Percentiles rank a stretch among this genome's conserved stretches.
Evolutionary conservation across 1,140 invertebrate species (phyloP).

Genomic region (Calliphora vicina): DNA sequence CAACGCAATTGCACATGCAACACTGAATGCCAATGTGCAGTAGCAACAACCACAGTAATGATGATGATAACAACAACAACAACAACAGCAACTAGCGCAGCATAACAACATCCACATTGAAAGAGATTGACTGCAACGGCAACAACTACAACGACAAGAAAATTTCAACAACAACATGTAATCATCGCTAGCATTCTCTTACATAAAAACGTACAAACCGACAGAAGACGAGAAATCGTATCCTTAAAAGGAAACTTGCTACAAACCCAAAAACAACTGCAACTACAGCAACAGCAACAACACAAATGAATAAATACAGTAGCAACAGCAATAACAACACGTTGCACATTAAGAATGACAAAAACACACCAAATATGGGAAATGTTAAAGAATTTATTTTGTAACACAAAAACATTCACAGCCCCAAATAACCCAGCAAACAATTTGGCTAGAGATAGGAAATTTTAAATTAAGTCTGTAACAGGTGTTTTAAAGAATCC

Average conservation of each 20-base stretch:
- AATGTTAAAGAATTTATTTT: slow-evolving; percentile 27
- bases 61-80: not conserved
- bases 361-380: slow-evolving; percentile 29
- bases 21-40: slow-evolving; percentile 23
- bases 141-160: not conserved
- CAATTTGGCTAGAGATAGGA: not conserved
- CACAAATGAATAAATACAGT: not conserved
- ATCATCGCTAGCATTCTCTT: slow-evolving; percentile 28
- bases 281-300: not conserved
- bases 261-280: slow-evolving; percentile 18
- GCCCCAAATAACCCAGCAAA: not conserved
- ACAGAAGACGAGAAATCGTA: slow-evolving; percentile 5
- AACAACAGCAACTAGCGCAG: not conserved
- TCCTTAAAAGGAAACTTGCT: slow-evolving; percentile 33
- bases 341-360: slow-evolving; percentile 24
- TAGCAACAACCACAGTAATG: not conserved
- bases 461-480: not conserved
- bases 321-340: not conserved
- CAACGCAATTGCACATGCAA: slow-evolving; percentile 27
- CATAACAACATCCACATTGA: not conserved
- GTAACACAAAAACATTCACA: not conserved
- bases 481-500: too few species aligned
- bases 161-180: not conserved
- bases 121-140: not conserved
- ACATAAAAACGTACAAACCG: slow-evolving; percentile 28